Evolutionary conservation across 2,113 vertebrate species (phyloP).

Genomic region (Quiscalus mexicanus): DNA sequence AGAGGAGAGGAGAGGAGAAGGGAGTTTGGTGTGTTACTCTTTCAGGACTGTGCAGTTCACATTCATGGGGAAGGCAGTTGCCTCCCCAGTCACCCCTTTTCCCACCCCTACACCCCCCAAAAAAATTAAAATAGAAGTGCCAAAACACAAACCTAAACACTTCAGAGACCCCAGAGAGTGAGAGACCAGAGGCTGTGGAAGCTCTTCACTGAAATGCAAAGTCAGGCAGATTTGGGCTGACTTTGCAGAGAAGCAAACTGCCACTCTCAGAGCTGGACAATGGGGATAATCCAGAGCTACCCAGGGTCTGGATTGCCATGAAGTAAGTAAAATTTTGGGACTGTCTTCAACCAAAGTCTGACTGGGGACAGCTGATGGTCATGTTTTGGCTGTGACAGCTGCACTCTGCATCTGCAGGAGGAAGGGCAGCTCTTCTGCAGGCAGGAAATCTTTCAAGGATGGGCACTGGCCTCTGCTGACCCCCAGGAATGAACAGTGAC

Average conservation of each 20-base stretch:
- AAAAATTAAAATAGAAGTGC: too few species aligned
- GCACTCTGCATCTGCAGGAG: not conserved
- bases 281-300: not conserved
- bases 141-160: not conserved
- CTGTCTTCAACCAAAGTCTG: not conserved
- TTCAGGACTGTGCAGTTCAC: not conserved
- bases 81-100: not conserved
- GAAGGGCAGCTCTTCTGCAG: not conserved
- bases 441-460: not conserved
- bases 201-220: not conserved
- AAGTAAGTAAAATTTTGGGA: not conserved
- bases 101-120: accelerated
- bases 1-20: not conserved
- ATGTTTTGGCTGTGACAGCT: not conserved
- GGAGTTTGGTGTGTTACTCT: not conserved
- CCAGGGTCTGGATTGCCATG: not conserved
- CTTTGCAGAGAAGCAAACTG: not conserved
- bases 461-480: not conserved
- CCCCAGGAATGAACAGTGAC: not conserved
- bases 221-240: not conserved
- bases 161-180: not conserved
- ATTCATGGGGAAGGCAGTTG: not conserved
- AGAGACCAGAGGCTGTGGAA: not conserved
- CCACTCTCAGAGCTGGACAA: not conserved
- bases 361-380: not conserved